Evolutionary conservation across 2,888 invertebrate species (phyloP).

Genomic region (Leucophora obtusa): DNA sequence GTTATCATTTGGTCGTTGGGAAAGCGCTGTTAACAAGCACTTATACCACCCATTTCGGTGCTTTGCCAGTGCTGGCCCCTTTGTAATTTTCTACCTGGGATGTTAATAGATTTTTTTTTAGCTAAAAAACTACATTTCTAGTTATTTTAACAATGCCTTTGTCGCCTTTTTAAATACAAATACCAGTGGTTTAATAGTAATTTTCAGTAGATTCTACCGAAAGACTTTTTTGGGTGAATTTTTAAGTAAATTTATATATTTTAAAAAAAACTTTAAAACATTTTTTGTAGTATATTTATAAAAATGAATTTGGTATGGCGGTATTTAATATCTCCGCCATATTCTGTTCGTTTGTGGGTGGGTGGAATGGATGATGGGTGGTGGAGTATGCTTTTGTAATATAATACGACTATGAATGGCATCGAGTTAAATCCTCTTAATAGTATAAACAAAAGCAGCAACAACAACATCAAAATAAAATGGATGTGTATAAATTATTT

Average conservation of each 20-base stretch:
- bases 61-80: too few species aligned
- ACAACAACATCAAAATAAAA: constrained; percentile 12
- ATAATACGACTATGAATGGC: constrained; percentile 34
- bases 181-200: too few species aligned
- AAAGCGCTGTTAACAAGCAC: too few species aligned
- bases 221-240: too few species aligned
- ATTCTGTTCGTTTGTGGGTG: not conserved
- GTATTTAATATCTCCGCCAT: constrained; percentile 31
- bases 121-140: too few species aligned
- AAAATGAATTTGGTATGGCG: constrained; percentile 11
- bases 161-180: too few species aligned
- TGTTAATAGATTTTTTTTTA: too few species aligned
- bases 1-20: too few species aligned
- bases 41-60: too few species aligned
- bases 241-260: constrained; percentile 31
- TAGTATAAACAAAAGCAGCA: constrained; percentile 34
- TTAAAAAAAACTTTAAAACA: not conserved
- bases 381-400: constrained; percentile 24
- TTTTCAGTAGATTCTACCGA: too few species aligned
- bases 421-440: constrained; percentile 65
- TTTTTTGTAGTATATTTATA: constrained; percentile 22
- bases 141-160: too few species aligned
- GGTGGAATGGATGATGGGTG: not conserved
- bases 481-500: constrained; percentile 35
- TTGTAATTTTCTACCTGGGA: too few species aligned